Base-by-base conservation (phyloP, 23 tunicate species). In the Corella eumyota region DNA sequence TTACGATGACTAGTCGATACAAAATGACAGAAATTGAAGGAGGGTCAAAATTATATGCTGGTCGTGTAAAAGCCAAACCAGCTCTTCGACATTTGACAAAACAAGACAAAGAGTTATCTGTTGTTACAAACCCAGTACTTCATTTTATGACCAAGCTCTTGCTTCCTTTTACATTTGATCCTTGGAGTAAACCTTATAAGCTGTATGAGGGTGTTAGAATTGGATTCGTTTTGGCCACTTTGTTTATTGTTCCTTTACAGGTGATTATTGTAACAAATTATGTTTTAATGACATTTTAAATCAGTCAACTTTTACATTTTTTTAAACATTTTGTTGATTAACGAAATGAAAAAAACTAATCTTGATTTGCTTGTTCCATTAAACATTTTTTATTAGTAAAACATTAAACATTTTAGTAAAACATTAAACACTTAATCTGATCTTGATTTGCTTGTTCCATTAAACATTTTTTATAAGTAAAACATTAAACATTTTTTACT, bases 181-280 rank as follows among this genome's bases (percentile, higher is more conserved):
- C 95, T 2, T 32, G 35, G 52, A 71, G 74, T 56, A 71, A 52
- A 35, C 33, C 35, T 2, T 86, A 64, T 33, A 26, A 61, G 7
- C 5, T 38, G 11, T 86, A 86, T 53, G 95, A 86, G 34, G 35
- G 54, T 6, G 20, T 77, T 25, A 34, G 86, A 25, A 50, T 38
- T 21, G 32, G 71, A 6, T 34, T 71, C 19, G 66, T 56, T 24
- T 11, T 86, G 9, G 20, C 72, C 1, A 86, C 76, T 0, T 31
- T 86, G 50, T 20, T 86, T 4, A 71, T 86, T 30, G 80, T 77
- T 0, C 95, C 95, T 31, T 26, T 77, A 9, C 86, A 86, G 76
- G 95, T 86, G 33, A 20, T 32, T 22, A n/a, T n/a, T n/a, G n/a
- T n/a, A n/a, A n/a, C n/a, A n/a, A n/a, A n/a, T n/a, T n/a, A n/a